Base-by-base conservation (phyloP, 2,797 vertebrate genomes). In the Enoplosus armatus region DNA sequence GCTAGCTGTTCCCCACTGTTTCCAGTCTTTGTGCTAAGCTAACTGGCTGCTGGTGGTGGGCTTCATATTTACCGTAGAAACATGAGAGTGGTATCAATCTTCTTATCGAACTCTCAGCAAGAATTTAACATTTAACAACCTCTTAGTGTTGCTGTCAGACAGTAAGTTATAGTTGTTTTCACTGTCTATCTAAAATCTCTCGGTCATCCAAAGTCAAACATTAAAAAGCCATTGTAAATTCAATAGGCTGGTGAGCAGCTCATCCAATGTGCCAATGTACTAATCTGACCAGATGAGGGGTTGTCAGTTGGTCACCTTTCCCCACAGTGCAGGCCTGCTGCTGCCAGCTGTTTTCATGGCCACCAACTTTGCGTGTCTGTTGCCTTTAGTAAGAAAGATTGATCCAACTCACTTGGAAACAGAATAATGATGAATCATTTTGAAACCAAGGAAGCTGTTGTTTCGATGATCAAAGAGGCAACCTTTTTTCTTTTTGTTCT, bases 381-480 rank as follows among this genome's bases (percentile, higher is more conserved):
- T 63, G 51, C 26, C 33, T 39, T 33, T 53, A 27, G 59, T 55
- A 71, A 50, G 22, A 56, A 54, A 65, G 26, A 58, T 22, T 47
- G 22, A 58, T 60, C 50, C 26, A 26, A 51, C 39, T 75, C 15
- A 60, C 11, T 56, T 61, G 18, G 22, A 59, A 70, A 67, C n/a
- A 58, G 16, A 50, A 20, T 5, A 56, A 47, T 41, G 20, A 73
- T 77, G 14, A 80, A 39, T 77, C 11, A 39, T 65, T 67, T 75
- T 72, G 15, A 70, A 45, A 20, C 33, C 7, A 6, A 82, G 29
- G 47, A 82, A 75, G 51, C 35, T 51, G 59, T 59, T 75, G 60
- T 79, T 80, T 80, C 1, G 1, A 24, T 59, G 41, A 87, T 69
- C 66, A 82, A 77, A 85, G 31, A 66, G n/a, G 33, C 5, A 43